These are phyloP conservation scores for Tinamus major DNA, from an alignment of 2,797 vertebrate genomes.

Conservation along the genomic window DNA sequence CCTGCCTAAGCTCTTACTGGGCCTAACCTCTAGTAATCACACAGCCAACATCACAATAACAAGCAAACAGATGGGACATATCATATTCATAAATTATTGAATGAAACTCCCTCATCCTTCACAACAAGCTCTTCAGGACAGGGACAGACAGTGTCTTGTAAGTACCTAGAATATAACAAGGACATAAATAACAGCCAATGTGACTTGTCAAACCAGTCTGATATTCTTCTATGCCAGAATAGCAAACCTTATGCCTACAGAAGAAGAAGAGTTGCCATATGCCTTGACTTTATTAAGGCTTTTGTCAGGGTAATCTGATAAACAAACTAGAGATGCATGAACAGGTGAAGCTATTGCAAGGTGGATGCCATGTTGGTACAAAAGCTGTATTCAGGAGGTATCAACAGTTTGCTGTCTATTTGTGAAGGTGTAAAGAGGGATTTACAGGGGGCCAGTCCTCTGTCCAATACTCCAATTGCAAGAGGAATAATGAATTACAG, in stretches of 20 bases:
- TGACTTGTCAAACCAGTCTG: neutral
- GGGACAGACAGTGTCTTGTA: neutral
- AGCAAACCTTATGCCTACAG: neutral
- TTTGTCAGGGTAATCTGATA: neutral
- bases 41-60: neutral
- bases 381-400: neutral
- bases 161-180: neutral
- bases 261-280: neutral
- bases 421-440: neutral
- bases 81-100: conserved; percentile 50
- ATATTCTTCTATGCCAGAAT: neutral
- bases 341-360: neutral
- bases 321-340: neutral
- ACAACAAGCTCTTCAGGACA: neutral
- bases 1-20: neutral
- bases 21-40: conserved; percentile 12
- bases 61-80: conserved; percentile 26
- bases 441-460: neutral
- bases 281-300: neutral
- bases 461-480: neutral
- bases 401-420: neutral
- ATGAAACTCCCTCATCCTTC: conserved; percentile 23
- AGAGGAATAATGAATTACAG: neutral
- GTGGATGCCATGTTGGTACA: neutral
- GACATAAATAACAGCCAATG: neutral